phyloP scores from a whole-genome alignment of 2,797 vertebrate genomes.

The Gymnoscopelus microlampas region DNA sequence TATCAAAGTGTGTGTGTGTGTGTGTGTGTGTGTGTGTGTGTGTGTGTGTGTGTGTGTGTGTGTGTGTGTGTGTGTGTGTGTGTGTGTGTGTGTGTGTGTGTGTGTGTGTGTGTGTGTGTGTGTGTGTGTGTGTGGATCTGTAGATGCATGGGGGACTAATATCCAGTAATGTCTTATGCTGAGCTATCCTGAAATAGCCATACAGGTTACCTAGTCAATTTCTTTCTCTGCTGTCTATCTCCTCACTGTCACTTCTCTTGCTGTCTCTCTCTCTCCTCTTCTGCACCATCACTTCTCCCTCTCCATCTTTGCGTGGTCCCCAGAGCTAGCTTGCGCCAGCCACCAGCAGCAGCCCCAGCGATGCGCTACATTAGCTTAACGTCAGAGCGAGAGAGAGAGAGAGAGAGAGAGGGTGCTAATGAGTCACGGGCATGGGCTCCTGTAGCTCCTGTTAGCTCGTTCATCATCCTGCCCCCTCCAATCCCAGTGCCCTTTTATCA shows the following conservation, averaged over 20 bases:
- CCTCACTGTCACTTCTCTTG: not conserved
- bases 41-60: no score
- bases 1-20: no score
- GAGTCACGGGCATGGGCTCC: constrained; percentile 63
- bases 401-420: constrained; percentile 57
- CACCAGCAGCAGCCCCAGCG: constrained; percentile 16
- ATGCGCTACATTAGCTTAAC: constrained; percentile 70
- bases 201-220: constrained; percentile 16
- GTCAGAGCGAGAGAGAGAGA: constrained; percentile 51
- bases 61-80: no score
- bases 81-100: no score
- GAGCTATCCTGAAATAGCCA: constrained; percentile 28
- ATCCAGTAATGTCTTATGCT: not conserved
- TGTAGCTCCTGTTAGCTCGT: constrained; percentile 46
- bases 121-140: not conserved
- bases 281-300: constrained; percentile 13
- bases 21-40: no score
- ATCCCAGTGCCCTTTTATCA: constrained; percentile 67
- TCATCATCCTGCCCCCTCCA: constrained; percentile 75
- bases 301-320: constrained; percentile 1
- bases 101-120: no score
- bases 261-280: constrained; percentile 9
- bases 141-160: no score
- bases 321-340: constrained; percentile 12
- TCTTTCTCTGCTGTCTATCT: not conserved